Evolutionary conservation across 2,113 vertebrate species (phyloP).

Genomic region (Sinosuthora webbiana): DNA sequence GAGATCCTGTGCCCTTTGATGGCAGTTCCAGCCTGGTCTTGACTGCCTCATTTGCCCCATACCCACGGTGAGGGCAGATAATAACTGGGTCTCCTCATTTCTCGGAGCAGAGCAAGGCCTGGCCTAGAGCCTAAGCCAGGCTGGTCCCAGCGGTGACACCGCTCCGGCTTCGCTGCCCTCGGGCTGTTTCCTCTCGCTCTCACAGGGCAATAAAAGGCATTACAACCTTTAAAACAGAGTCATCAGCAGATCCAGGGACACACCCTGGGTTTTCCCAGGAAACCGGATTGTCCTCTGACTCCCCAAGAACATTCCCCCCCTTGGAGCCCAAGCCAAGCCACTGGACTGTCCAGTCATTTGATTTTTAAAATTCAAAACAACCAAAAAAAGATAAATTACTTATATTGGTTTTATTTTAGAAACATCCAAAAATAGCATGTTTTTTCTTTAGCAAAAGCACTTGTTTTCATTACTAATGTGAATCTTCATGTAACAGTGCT

Average conservation of each 20-base stretch:
- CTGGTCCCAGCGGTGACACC: neutral
- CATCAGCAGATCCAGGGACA: neutral
- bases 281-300: neutral
- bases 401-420: constrained; percentile 53
- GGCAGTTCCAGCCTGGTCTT: neutral
- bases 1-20: neutral
- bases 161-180: neutral
- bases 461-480: neutral
- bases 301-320: neutral
- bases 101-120: neutral
- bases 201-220: neutral
- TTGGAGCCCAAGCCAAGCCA: neutral
- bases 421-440: constrained; percentile 65
- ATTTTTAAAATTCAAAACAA: neutral
- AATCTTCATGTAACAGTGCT: constrained; percentile 4
- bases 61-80: accelerated
- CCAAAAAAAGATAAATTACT: neutral
- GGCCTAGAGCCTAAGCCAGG: accelerated
- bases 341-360: no score
- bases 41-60: accelerated
- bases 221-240: neutral
- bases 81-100: accelerated
- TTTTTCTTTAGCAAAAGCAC: constrained; percentile 46
- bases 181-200: neutral
- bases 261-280: accelerated